Percentiles rank a stretch among this genome's conserved stretches.
Conservation (phyloP, 2,797 vertebrate genomes). For the Enteromius mattozi region DNA sequence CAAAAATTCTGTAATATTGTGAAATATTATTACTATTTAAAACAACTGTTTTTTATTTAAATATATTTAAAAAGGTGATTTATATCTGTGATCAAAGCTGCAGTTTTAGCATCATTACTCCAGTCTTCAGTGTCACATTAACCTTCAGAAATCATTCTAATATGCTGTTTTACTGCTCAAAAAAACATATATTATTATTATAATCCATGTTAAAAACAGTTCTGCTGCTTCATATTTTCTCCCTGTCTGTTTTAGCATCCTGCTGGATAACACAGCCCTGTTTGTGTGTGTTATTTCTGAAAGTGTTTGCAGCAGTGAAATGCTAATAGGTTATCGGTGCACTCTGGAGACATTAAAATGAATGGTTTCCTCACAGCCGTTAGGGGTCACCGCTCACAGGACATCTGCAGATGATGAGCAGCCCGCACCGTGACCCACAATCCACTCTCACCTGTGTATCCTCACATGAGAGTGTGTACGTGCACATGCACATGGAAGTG, state of each 20-base stretch:
- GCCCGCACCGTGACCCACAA: constrained; percentile 37
- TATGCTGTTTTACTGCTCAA: neutral
- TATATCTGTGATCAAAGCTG: neutral
- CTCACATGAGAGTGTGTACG: neutral
- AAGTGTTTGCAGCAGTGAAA: constrained; percentile 36
- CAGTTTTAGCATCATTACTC: neutral
- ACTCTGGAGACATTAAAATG: constrained; percentile 24
- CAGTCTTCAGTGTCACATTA: neutral
- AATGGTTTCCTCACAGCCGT: constrained; percentile 45
- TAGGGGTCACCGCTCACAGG: constrained; percentile 53
- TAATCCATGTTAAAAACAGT: neutral
- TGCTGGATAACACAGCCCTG: neutral
- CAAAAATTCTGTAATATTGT: neutral
- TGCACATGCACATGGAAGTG: neutral
- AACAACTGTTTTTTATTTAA: neutral
- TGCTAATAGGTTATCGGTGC: constrained; percentile 52
- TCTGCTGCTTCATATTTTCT: neutral
- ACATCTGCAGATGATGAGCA: constrained; percentile 42
- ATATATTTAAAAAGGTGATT: neutral
- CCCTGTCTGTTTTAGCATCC: neutral
- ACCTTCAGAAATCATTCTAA: neutral
- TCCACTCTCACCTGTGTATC: constrained; percentile 38
- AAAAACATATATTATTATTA: neutral
- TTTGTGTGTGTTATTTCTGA: constrained; percentile 27
- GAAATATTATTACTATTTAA: neutral